phyloP scores from a whole-genome alignment of 2,113 vertebrate species.

The Actenoides lindsayi region DNA sequence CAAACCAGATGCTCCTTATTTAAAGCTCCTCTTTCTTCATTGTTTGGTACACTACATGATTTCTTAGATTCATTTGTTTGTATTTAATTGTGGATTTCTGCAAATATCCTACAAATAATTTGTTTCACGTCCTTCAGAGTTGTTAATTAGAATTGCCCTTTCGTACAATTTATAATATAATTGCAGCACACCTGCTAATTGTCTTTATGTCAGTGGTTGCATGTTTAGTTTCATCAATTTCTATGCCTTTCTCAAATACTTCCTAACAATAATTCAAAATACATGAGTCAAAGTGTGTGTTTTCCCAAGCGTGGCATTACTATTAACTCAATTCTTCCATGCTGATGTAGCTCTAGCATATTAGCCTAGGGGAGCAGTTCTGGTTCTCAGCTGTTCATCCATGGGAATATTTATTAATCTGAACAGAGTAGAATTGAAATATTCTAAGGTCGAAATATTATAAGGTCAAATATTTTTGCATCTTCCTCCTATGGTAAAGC shows the following conservation, averaged over 20 bases:
- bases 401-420: not conserved
- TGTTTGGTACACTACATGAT: not conserved
- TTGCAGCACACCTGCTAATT: constrained; percentile 36
- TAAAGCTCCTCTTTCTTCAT: not conserved
- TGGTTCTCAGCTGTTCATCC: not conserved
- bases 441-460: not conserved
- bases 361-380: not conserved
- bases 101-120: constrained; percentile 15
- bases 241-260: not conserved
- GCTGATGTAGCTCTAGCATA: not conserved
- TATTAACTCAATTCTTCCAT: not conserved
- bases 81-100: constrained; percentile 36
- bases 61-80: constrained; percentile 21
- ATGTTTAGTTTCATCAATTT: not conserved
- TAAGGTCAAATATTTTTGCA: not conserved
- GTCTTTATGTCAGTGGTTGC: not conserved
- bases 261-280: constrained; percentile 3
- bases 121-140: constrained; percentile 11
- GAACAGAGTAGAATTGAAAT: not conserved
- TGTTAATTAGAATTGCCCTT: constrained; percentile 59
- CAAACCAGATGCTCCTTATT: not conserved
- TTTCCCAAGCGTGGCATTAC: not conserved
- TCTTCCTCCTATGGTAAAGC: not conserved
- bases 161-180: constrained; percentile 45
- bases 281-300: not conserved